Percentiles rank a stretch among this genome's conserved stretches.
Conservation (phyloP, 2,888 invertebrate species). For the Tortrix viridana region DNA sequence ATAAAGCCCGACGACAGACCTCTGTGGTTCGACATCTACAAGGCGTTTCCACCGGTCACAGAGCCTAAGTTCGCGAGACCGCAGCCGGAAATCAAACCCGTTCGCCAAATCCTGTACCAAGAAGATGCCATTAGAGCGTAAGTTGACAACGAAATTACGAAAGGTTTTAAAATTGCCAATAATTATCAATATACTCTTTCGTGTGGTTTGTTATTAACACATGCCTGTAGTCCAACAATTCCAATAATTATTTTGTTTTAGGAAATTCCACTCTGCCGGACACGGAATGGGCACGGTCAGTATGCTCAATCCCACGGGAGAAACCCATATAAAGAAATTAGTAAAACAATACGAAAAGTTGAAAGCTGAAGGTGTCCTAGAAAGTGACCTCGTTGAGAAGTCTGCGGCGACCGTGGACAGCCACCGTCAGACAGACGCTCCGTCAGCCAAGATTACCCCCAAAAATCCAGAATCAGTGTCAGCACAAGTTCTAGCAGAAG, state of each 20-base stretch:
- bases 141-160: constrained; percentile 53
- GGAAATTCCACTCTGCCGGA: constrained; percentile 86
- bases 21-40: constrained; percentile 96
- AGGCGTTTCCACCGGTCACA: constrained; percentile 93
- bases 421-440: constrained; percentile 54
- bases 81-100: constrained; percentile 81
- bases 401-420: constrained; percentile 55
- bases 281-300: constrained; percentile 82
- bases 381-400: constrained; percentile 78
- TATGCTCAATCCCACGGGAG: constrained; percentile 78
- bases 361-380: constrained; percentile 78
- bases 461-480: constrained; percentile 61
- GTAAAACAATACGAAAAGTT: constrained; percentile 85
- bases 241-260: constrained; percentile 59
- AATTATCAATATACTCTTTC: no score
- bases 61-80: constrained; percentile 91
- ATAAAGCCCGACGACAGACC: constrained; percentile 93
- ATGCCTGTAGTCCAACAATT: neutral
- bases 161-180: no score
- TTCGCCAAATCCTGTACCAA: constrained; percentile 90
- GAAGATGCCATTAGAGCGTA: constrained; percentile 95
- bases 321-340: constrained; percentile 85
- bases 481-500: constrained; percentile 61
- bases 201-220: no score
- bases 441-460: constrained; percentile 43